These are phyloP conservation scores for Murina feae DNA, from an alignment of 2,113 vertebrate genomes.

Conservation along the genomic window DNA sequence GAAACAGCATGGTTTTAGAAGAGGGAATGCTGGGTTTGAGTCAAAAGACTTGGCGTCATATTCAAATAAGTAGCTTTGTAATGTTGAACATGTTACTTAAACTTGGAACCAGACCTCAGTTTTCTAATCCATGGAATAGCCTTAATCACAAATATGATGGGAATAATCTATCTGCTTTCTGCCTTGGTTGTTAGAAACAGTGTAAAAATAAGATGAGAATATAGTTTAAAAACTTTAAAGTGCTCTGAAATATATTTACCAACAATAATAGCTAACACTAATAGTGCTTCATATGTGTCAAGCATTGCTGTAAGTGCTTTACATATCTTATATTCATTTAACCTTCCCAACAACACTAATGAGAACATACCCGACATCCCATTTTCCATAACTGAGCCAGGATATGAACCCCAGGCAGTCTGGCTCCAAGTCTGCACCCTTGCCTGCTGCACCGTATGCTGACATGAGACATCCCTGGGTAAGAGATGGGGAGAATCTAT, in stretches of 20 bases:
- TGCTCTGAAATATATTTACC: constrained; percentile 18
- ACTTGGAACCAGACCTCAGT: constrained; percentile 1
- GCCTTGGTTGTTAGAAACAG: background rate
- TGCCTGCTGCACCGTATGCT: background rate
- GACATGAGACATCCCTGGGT: background rate
- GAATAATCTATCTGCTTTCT: background rate
- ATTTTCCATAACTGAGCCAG: background rate
- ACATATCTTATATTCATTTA: background rate
- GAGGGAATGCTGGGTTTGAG: background rate
- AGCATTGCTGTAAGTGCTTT: background rate
- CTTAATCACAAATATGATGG: background rate
- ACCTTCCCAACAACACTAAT: background rate
- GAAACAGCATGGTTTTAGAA: constrained; percentile 10
- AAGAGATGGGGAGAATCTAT: background rate
- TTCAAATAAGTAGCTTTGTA: background rate
- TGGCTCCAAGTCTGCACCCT: background rate
- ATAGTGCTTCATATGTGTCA: background rate
- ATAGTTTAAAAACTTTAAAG: constrained; percentile 21
- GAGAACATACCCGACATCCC: background rate
- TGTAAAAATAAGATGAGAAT: constrained; percentile 27
- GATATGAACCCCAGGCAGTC: background rate
- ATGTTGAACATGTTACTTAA: constrained; percentile 3
- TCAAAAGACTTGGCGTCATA: background rate
- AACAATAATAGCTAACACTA: background rate
- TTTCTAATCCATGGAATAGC: constrained; percentile 22